Evolutionary conservation across 2,113 vertebrate species (phyloP).

Genomic region (Pelusios castaneus): DNA sequence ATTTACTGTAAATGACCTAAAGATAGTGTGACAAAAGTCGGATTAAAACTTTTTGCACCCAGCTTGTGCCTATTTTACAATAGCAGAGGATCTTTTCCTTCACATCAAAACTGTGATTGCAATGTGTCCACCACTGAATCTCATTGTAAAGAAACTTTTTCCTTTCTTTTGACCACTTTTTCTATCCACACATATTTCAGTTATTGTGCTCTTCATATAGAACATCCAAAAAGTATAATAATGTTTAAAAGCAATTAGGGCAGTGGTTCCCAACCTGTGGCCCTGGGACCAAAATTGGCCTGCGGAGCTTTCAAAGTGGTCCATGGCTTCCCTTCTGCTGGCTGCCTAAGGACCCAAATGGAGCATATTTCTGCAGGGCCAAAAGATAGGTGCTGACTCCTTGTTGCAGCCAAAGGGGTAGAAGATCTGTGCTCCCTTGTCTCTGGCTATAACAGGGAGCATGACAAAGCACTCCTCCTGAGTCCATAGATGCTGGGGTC

Average conservation of each 20-base stretch:
- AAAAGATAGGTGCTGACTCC: too few relatives aligned
- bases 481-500: too few relatives aligned
- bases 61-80: neutral
- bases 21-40: neutral
- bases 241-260: neutral
- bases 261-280: too few relatives aligned
- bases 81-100: neutral
- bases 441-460: too few relatives aligned
- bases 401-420: too few relatives aligned
- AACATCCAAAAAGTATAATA: neutral
- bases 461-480: too few relatives aligned
- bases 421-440: too few relatives aligned
- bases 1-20: neutral
- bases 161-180: neutral
- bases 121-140: neutral
- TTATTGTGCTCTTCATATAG: neutral
- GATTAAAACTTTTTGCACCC: neutral
- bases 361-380: too few relatives aligned
- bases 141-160: neutral
- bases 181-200: neutral
- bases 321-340: too few relatives aligned
- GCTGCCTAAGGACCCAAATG: too few relatives aligned
- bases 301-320: too few relatives aligned
- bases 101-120: neutral
- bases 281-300: too few relatives aligned